A percentile compares a stretch with the other conserved stretches of the same genome.
Evolutionary conservation across 1,140 invertebrate species (phyloP).

Genomic region (Onthophagus taurus): DNA sequence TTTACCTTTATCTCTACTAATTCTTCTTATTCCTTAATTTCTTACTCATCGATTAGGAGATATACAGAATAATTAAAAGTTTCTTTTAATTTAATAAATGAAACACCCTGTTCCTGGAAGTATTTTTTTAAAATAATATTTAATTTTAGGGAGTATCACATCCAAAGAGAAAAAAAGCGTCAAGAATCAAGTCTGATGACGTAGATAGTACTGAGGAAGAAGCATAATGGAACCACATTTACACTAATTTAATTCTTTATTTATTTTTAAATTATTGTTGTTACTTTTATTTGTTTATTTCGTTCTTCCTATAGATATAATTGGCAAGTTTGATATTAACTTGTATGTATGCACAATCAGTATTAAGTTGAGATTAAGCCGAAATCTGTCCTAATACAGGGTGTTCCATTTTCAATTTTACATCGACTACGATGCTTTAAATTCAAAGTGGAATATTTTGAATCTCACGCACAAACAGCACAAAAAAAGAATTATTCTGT

Average conservation of each 20-base stretch:
- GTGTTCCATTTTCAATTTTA: conserved; percentile 5
- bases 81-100: neutral
- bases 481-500: neutral
- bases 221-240: neutral
- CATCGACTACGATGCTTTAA: neutral
- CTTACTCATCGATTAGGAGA: too few relatives aligned
- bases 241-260: neutral
- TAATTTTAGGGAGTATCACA: conserved; percentile 13
- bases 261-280: conserved; percentile 1
- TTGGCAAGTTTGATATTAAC: neutral
- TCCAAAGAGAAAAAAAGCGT: conserved; percentile 13
- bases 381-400: conserved; percentile 3
- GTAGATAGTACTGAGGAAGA: conserved; percentile 9
- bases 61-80: neutral
- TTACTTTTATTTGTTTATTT: neutral
- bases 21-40: too few relatives aligned
- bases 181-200: conserved; percentile 12
- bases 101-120: conserved; percentile 6
- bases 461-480: neutral
- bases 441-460: neutral
- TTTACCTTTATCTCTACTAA: too few relatives aligned
- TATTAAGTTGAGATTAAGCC: neutral
- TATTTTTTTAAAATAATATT: conserved; percentile 8
- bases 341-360: neutral
- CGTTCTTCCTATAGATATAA: too few relatives aligned